phyloP scores from a whole-genome alignment of 37 sponge, comb jelly and placozoan genomes.

The Chondrosia reniformis region DNA sequence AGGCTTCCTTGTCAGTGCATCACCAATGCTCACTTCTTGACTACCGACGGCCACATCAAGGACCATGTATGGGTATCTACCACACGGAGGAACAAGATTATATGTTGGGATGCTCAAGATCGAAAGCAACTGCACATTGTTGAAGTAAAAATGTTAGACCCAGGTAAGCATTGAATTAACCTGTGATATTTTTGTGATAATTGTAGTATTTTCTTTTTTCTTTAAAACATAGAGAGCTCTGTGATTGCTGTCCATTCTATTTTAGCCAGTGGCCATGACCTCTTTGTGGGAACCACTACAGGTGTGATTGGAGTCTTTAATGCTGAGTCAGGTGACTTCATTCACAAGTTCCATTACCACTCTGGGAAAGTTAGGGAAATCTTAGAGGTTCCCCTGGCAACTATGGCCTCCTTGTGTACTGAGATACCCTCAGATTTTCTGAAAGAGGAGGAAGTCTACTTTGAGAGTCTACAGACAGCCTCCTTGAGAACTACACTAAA shows the following conservation, averaged over 20 bases:
- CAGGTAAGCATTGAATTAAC: too few species aligned
- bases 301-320: conserved; percentile 23
- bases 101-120: conserved; percentile 55
- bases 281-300: conserved; percentile 10
- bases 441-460: background rate
- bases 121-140: conserved; percentile 22
- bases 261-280: conserved; percentile 9
- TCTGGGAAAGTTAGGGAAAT: conserved; percentile 48
- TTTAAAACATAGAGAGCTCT: background rate
- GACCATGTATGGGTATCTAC: conserved; percentile 64
- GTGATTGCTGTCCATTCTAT: background rate
- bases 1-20: conserved; percentile 40
- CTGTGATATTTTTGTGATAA: too few species aligned
- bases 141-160: too few species aligned
- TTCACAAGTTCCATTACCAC: conserved; percentile 28
- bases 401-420: conserved; percentile 53
- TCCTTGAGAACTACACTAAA: too few species aligned
- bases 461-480: too few species aligned
- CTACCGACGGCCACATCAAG: background rate
- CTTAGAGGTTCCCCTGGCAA: conserved; percentile 42
- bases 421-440: conserved; percentile 33
- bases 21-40: conserved; percentile 30
- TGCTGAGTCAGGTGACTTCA: conserved; percentile 27
- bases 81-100: conserved; percentile 23
- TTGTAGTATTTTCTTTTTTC: too few species aligned